A percentile compares a stretch with the other conserved stretches of the same genome.
phyloP scores from a whole-genome alignment of 2,113 vertebrate species.

The Oryzias celebensis region DNA sequence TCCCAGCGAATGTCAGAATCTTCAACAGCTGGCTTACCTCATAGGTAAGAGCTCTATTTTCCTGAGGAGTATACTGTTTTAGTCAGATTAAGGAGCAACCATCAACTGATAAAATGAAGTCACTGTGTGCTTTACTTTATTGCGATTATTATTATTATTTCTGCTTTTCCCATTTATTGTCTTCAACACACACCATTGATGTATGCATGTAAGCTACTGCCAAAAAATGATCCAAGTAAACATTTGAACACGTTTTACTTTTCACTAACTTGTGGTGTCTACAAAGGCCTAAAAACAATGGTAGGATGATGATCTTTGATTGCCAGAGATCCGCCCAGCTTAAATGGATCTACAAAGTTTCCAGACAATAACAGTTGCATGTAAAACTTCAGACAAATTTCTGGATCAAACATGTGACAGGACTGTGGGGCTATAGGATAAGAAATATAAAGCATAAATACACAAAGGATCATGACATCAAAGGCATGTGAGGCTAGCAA shows the following conservation, averaged over 20 bases:
- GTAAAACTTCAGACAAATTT: constrained; percentile 63
- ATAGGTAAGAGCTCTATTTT: constrained; percentile 74
- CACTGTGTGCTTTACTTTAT: constrained; percentile 37
- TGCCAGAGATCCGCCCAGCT: constrained; percentile 27
- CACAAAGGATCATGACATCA: constrained; percentile 67
- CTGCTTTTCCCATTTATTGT: constrained; percentile 31
- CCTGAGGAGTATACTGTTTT: constrained; percentile 69
- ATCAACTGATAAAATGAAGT: constrained; percentile 69
- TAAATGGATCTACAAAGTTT: constrained; percentile 19
- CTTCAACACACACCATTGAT: constrained; percentile 59
- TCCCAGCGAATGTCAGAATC: constrained; percentile 51
- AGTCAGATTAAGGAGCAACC: constrained; percentile 60
- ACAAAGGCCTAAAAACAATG: constrained; percentile 10
- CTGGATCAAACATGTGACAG: constrained; percentile 54
- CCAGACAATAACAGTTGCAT: constrained; percentile 28
- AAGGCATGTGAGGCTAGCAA: constrained; percentile 48
- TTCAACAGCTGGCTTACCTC: constrained; percentile 60
- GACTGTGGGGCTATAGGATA: constrained; percentile 52
- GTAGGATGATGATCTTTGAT: constrained; percentile 23
- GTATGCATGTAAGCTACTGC: constrained; percentile 31
- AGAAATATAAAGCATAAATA: constrained; percentile 58
- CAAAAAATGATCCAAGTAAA: constrained; percentile 31
- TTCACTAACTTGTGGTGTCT: constrained; percentile 17
- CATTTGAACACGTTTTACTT: constrained; percentile 20
- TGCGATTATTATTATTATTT: constrained; percentile 48